Evolutionary conservation across 2,113 vertebrate species (phyloP), one percentile per base, ranked within the genome.

Genomic region (Brevimyrus niger): DNA sequence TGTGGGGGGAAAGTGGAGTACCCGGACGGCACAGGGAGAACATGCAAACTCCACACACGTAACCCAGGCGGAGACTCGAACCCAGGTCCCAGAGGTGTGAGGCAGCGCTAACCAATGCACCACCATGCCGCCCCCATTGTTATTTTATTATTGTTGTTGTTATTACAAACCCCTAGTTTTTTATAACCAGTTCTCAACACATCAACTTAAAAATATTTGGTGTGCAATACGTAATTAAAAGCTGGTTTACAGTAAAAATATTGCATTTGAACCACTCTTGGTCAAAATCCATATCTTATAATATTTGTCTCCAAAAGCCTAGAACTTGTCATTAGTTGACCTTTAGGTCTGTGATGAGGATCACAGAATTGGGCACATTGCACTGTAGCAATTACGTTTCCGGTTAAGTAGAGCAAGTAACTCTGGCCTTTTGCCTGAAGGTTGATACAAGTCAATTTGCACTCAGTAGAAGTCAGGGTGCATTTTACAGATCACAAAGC

Each of bases 311-410:
- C 3, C 21, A 50, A 87, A 82, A 91, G 88, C 61, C 61, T 55
- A 90, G 83, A 47, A 82, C 61, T 90, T 91, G 92, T 90, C 55
- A 92, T 93, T 91, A 90, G 89, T 83, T 87, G 90, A 89, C 88
- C 87, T 89, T 89, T 53, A 86, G 86, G 90, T 58, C 90, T 31
- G 17, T 80, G 51, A 88, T 87, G 73, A 76, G 88, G 55, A 65
- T 48, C 90, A 82, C 87, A 76, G 13, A 84, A 90, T 90, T 38
- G 89, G 46, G 83, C 89, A 13, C 51, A 73, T 27, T 88, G 89
- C 46, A 31, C 55, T 88, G 42, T 51, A 55, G 82, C 76, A 90
- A 90, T 91, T 91, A 48, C 13, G 38, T 90, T 48, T 90, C 65
- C 86, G 58, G 87, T 89, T 90, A 91, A 88, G 80, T 90, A 90